Evolutionary conservation across 2,113 vertebrate genomes (phyloP).

Genomic region (Saimiri boliviensis): DNA sequence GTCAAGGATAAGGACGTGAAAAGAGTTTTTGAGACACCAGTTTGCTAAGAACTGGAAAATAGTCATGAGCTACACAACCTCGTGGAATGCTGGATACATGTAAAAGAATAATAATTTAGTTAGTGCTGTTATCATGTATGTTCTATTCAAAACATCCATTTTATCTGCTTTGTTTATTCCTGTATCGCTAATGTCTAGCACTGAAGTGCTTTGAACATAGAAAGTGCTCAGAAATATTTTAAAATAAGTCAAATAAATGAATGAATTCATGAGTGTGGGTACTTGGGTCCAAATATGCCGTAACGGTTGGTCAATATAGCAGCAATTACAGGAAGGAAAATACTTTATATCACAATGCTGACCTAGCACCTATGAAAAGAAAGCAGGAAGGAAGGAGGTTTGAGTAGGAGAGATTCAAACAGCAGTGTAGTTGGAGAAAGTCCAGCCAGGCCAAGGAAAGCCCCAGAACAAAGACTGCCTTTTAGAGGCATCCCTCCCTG

Average conservation of each 20-base stretch:
- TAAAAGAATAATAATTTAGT: not conserved
- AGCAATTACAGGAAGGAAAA: not conserved
- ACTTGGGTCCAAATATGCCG: not conserved
- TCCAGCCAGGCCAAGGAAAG: not conserved
- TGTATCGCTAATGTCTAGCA: not conserved
- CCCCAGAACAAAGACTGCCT: not conserved
- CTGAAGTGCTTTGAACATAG: not conserved
- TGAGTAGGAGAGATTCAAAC: not conserved
- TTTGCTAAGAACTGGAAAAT: slow-evolving; percentile 3
- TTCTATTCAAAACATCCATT: not conserved
- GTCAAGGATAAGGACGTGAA: not conserved
- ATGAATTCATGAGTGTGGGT: not conserved
- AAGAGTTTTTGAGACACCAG: not conserved
- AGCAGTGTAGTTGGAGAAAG: not conserved
- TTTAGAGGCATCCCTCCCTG: too few species aligned
- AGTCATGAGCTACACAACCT: not conserved
- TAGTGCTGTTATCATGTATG: not conserved
- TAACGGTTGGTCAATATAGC: not conserved
- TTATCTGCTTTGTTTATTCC: not conserved
- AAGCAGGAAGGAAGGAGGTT: not conserved
- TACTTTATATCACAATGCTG: not conserved
- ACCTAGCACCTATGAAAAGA: not conserved
- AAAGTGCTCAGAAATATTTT: slow-evolving; percentile 4
- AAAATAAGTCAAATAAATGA: not conserved
- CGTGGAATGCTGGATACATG: not conserved